A percentile compares a stretch with the other conserved stretches of the same genome.
Conservation (phyloP, 2,888 invertebrate species). For the Matsumyia berberina region DNA sequence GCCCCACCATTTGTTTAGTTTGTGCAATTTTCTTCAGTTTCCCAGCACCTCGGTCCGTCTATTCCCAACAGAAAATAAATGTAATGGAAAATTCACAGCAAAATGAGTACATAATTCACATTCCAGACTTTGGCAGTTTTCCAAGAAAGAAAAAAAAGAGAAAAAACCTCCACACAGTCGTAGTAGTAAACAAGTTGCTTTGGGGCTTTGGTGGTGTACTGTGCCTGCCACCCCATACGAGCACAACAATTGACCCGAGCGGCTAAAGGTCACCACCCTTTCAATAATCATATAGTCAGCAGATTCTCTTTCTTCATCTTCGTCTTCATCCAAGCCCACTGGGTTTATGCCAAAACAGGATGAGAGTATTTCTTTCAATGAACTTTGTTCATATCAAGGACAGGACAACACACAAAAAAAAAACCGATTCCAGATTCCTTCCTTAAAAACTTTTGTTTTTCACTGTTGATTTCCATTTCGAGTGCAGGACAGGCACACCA, state of each 20-base stretch:
- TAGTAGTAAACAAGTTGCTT: constrained; percentile 72
- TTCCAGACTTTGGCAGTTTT: constrained; percentile 74
- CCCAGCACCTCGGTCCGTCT: constrained; percentile 14
- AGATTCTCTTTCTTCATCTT: constrained; percentile 30
- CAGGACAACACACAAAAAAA: constrained; percentile 10
- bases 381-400: constrained; percentile 72
- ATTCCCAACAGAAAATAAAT: constrained; percentile 67
- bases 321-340: constrained; percentile 22
- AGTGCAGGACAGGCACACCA: constrained; percentile 16
- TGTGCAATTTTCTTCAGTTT: constrained; percentile 52
- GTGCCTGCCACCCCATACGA: constrained; percentile 5
- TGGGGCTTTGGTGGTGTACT: constrained; percentile 24
- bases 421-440: constrained; percentile 4
- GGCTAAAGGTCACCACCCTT: constrained; percentile 74
- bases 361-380: constrained; percentile 70
- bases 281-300: constrained; percentile 75
- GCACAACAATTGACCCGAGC: constrained; percentile 68
- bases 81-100: constrained; percentile 75
- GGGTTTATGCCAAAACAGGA: constrained; percentile 64
- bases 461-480: constrained; percentile 71
- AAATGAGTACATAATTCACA: constrained; percentile 76
- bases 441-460: constrained; percentile 69
- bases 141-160: constrained; percentile 37
- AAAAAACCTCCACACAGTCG: constrained; percentile 47
- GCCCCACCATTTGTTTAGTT: constrained; percentile 44